Evolutionary conservation across 2,797 vertebrate species (phyloP).

Genomic region (Arremon brunneinucha): DNA sequence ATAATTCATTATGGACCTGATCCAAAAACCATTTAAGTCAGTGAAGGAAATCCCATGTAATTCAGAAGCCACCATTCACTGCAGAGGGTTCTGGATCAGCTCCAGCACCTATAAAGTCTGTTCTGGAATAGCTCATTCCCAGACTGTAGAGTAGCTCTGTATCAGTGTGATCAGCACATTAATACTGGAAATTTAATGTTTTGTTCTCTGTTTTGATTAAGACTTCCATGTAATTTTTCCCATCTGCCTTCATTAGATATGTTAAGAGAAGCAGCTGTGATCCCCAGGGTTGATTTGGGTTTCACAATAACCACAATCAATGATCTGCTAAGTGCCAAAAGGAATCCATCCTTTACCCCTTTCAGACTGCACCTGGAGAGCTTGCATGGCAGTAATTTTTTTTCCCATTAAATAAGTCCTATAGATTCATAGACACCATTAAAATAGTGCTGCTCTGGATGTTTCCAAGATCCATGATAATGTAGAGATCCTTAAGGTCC

Average conservation of each 20-base stretch:
- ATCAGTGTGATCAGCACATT: background rate
- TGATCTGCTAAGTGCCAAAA: background rate
- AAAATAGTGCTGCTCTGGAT: background rate
- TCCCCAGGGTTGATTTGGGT: background rate
- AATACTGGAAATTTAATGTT: background rate
- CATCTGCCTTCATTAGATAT: background rate
- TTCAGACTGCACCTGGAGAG: background rate
- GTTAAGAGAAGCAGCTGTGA: background rate
- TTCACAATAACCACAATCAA: background rate
- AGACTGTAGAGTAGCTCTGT: background rate
- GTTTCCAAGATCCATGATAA: background rate
- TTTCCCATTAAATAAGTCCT: background rate
- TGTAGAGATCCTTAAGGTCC: background rate
- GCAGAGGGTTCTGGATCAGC: background rate
- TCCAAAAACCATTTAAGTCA: background rate
- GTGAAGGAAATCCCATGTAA: background rate
- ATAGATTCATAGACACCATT: background rate
- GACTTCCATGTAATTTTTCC: background rate
- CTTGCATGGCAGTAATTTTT: background rate
- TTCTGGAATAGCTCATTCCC: background rate
- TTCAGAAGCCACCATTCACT: background rate
- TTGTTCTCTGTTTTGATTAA: background rate
- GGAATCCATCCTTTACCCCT: background rate
- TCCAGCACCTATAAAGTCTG: background rate
- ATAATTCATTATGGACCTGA: background rate